A percentile compares a stretch with the other conserved stretches of the same genome.
Evolutionary conservation across 2,888 invertebrate genomes (phyloP).

Genomic region (Malachius bipustulatus): DNA sequence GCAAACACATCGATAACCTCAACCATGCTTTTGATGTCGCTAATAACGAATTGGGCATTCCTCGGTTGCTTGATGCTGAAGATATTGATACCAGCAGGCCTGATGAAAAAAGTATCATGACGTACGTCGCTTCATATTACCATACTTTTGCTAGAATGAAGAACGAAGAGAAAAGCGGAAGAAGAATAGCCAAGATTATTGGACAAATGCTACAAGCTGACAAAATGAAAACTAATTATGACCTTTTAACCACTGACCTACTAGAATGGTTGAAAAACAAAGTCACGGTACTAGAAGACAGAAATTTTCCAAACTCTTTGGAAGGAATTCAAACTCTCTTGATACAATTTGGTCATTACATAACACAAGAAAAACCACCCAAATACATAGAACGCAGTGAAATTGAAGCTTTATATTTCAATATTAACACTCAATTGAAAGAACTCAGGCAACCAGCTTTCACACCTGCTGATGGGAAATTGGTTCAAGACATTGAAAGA

Average conservation of each 20-base stretch:
- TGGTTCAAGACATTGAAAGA: constrained; percentile 89
- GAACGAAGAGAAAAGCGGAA: constrained; percentile 94
- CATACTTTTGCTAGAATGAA: constrained; percentile 99
- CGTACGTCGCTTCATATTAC: constrained; percentile 97
- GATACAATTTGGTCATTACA: constrained; percentile 84
- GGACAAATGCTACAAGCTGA: constrained; percentile 94
- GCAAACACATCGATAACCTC: constrained; percentile 85
- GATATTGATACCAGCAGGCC: constrained; percentile 89
- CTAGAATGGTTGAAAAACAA: constrained; percentile 90
- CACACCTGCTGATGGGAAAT: constrained; percentile 75
- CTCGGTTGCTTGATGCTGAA: constrained; percentile 87
- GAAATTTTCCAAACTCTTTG: constrained; percentile 85
- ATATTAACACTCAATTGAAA: constrained; percentile 91
- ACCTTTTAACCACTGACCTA: constrained; percentile 68
- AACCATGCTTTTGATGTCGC: constrained; percentile 97
- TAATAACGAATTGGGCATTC: constrained; percentile 84
- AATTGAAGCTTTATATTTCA: constrained; percentile 91
- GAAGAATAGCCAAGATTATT: constrained; percentile 96
- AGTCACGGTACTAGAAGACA: constrained; percentile 67
- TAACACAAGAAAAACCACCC: constrained; percentile 95
- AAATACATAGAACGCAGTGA: constrained; percentile 96
- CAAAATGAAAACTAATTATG: constrained; percentile 81
- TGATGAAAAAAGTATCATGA: constrained; percentile 98
- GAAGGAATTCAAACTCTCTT: constrained; percentile 90
- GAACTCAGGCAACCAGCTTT: constrained; percentile 84